phyloP scores from a whole-genome alignment of 2,797 vertebrate species.

The Anas acuta region DNA sequence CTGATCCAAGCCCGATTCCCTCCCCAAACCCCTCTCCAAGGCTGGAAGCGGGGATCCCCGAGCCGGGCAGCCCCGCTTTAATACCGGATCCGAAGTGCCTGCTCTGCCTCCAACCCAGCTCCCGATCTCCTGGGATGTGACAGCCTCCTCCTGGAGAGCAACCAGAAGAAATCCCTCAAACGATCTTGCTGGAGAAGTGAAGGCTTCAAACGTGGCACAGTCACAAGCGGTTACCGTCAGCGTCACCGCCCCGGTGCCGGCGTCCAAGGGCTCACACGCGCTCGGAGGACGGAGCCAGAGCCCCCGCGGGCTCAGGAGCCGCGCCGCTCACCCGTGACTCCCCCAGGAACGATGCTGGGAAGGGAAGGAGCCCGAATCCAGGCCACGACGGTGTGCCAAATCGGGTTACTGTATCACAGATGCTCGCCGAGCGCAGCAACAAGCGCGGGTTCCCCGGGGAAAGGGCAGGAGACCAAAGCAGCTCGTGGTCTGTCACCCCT shows the following conservation, averaged over 20 bases:
- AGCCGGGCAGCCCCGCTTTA: background rate
- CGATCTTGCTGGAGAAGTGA: background rate
- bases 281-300: background rate
- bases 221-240: background rate
- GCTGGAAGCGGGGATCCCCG: background rate
- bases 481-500: fast-evolving
- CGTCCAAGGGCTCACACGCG: background rate
- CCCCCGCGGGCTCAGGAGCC: background rate
- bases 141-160: background rate
- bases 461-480: background rate
- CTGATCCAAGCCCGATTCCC: background rate
- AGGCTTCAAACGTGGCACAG: background rate
- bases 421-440: background rate
- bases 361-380: background rate
- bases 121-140: background rate
- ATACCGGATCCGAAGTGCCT: background rate
- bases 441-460: background rate
- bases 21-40: background rate
- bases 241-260: background rate
- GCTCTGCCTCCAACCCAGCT: background rate
- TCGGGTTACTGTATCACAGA: background rate
- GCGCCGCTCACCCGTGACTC: background rate
- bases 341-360: background rate
- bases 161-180: background rate
- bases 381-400: too few species aligned